Percentiles rank a stretch among this genome's conserved stretches.
Conservation (phyloP, 2,888 invertebrate species). For the Sinodicranocentrus sp. region DNA sequence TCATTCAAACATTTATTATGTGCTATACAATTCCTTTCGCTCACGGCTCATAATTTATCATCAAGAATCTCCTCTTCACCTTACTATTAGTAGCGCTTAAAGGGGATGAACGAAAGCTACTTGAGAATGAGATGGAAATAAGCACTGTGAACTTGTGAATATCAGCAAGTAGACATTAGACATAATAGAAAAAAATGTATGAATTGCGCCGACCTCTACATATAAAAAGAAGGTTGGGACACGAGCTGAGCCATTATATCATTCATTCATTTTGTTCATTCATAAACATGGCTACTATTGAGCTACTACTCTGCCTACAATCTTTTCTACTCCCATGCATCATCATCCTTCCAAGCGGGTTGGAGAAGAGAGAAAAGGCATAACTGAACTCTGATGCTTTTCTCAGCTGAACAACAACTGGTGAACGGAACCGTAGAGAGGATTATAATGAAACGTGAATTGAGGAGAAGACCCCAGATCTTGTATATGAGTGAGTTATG, state of each 20-base stretch:
- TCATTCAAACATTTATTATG: neutral
- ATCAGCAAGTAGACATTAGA: neutral
- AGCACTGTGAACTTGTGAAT: slow-evolving; percentile 30
- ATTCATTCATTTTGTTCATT: slow-evolving; percentile 38
- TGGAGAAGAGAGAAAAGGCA: neutral
- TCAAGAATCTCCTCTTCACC: slow-evolving; percentile 51
- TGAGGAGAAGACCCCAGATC: slow-evolving; percentile 57
- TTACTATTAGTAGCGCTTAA: slow-evolving; percentile 55
- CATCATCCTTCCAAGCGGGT: slow-evolving; percentile 3
- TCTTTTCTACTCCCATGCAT: slow-evolving; percentile 7
- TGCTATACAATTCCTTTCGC: slow-evolving; percentile 20
- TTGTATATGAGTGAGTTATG: slow-evolving; percentile 67
- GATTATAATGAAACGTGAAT: slow-evolving; percentile 65
- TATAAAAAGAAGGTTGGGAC: neutral
- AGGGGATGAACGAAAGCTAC: slow-evolving; percentile 48
- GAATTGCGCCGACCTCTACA: neutral
- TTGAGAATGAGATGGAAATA: slow-evolving; percentile 48
- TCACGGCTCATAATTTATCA: slow-evolving; percentile 62
- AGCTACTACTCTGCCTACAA: slow-evolving; percentile 13
- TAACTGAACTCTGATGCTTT: neutral
- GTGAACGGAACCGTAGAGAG: slow-evolving; percentile 55
- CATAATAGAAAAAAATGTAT: no score
- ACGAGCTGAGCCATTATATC: slow-evolving; percentile 4
- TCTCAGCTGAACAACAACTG: neutral
- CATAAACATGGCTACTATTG: slow-evolving; percentile 25